These are phyloP conservation scores for Lagria hirta DNA, from an alignment of 2,888 invertebrate genomes.

Conservation along the genomic window DNA sequence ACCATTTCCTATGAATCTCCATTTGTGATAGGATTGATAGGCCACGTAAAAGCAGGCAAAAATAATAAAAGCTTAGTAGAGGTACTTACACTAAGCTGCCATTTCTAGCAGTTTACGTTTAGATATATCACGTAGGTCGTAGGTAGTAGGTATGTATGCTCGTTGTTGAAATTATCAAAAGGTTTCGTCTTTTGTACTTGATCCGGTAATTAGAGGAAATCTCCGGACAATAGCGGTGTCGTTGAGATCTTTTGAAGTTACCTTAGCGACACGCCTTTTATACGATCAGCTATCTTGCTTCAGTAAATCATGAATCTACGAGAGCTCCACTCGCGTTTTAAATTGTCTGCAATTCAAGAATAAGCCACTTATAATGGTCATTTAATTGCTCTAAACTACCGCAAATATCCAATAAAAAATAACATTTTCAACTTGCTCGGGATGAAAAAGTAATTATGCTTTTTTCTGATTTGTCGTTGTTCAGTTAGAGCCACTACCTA, in stretches of 20 bases:
- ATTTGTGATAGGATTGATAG: slow-evolving; percentile 17
- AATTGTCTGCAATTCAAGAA: too few species aligned
- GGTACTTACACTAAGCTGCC: background rate
- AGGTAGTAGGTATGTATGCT: background rate
- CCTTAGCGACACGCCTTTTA: slow-evolving; percentile 21
- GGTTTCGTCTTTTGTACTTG: slow-evolving; percentile 18
- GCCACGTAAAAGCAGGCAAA: slow-evolving; percentile 8
- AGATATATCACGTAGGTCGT: slow-evolving; percentile 8
- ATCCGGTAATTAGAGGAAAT: slow-evolving; percentile 25
- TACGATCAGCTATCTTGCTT: too few species aligned
- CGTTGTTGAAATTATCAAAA: too few species aligned
- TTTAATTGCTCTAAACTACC: too few species aligned
- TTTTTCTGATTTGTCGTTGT: too few species aligned
- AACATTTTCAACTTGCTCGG: too few species aligned
- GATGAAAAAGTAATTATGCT: too few species aligned
- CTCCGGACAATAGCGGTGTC: slow-evolving; percentile 22
- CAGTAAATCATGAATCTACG: too few species aligned
- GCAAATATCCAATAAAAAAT: too few species aligned
- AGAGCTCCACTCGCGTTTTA: too few species aligned
- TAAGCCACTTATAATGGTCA: too few species aligned
- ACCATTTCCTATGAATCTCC: slow-evolving; percentile 17
- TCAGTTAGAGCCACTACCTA: too few species aligned
- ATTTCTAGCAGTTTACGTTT: background rate
- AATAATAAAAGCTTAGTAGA: background rate
- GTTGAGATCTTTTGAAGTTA: slow-evolving; percentile 19